A percentile compares a stretch with the other conserved stretches of the same genome.
Conservation (phyloP, 2,888 invertebrate species). For the Eristalis tenax region DNA sequence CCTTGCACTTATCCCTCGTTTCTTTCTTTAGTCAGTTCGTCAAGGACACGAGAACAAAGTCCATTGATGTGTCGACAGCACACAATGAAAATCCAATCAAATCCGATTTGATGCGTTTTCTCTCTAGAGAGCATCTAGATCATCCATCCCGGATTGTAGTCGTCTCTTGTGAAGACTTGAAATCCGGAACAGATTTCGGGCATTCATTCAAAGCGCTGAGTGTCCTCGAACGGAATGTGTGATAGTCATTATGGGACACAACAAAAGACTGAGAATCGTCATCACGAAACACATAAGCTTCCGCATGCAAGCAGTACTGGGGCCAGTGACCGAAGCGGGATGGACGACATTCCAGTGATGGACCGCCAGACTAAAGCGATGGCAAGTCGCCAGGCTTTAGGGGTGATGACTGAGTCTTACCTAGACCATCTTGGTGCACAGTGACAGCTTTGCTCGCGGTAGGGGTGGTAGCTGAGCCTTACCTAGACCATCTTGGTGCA, state of each 20-base stretch:
- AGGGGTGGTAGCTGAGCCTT: too few relatives aligned
- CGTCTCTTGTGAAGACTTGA: neutral
- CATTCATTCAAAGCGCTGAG: neutral
- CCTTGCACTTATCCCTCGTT: neutral
- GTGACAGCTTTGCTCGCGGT: too few relatives aligned
- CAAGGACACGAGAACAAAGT: neutral
- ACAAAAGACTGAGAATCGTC: neutral
- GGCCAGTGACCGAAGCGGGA: neutral
- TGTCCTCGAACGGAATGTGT: neutral
- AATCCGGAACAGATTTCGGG: neutral
- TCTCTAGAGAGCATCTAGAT: neutral
- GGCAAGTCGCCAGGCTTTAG: neutral
- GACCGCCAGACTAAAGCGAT: neutral
- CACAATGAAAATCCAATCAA: constrained; percentile 54
- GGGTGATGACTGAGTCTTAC: too few relatives aligned
- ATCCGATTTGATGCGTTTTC: constrained; percentile 38
- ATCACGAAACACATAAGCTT: too few relatives aligned
- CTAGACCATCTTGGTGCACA: too few relatives aligned
- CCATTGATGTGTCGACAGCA: neutral
- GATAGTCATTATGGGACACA: neutral
- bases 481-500: too few relatives aligned
- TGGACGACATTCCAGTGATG: neutral
- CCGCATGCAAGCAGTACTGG: neutral
- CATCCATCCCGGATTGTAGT: neutral
- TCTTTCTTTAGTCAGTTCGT: neutral